Evolutionary conservation across 2,888 invertebrate species (phyloP).

Genomic region (Xylocampa areola): DNA sequence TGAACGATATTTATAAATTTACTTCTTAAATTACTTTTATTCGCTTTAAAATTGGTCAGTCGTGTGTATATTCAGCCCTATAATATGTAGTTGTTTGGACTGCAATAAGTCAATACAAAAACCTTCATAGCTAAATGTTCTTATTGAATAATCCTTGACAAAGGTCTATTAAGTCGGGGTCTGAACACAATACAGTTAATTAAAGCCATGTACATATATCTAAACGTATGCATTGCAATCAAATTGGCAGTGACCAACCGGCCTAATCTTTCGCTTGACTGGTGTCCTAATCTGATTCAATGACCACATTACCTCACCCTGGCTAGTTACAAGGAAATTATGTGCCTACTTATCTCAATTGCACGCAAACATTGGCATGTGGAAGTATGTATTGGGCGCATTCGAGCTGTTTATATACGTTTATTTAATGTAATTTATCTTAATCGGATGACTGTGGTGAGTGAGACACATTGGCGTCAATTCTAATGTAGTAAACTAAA

Average conservation of each 20-base stretch:
- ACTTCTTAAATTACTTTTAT: no score
- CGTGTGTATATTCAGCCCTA: no score
- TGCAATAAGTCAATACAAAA: neutral
- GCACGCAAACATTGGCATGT: conserved; percentile 15
- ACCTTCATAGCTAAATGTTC: conserved; percentile 14
- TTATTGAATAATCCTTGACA: conserved; percentile 15
- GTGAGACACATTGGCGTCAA: no score
- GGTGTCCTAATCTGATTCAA: conserved; percentile 47
- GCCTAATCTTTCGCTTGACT: conserved; percentile 54
- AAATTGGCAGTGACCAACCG: conserved; percentile 45
- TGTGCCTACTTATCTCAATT: conserved; percentile 35
- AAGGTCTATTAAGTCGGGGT: conserved; percentile 19
- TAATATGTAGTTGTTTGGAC: no score
- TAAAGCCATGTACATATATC: conserved; percentile 13
- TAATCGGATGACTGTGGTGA: conserved; percentile 3
- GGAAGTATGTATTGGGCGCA: conserved; percentile 2
- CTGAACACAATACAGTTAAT: conserved; percentile 18
- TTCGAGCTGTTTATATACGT: conserved; percentile 5
- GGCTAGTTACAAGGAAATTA: conserved; percentile 34
- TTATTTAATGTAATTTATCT: neutral
- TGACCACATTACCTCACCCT: conserved; percentile 41
- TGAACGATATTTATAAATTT: no score
- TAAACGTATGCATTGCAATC: conserved; percentile 19
- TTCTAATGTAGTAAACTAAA: no score
- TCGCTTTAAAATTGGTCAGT: no score